Conservation (phyloP, 2,888 invertebrate species). For the Microctonus aethiopoides region DNA sequence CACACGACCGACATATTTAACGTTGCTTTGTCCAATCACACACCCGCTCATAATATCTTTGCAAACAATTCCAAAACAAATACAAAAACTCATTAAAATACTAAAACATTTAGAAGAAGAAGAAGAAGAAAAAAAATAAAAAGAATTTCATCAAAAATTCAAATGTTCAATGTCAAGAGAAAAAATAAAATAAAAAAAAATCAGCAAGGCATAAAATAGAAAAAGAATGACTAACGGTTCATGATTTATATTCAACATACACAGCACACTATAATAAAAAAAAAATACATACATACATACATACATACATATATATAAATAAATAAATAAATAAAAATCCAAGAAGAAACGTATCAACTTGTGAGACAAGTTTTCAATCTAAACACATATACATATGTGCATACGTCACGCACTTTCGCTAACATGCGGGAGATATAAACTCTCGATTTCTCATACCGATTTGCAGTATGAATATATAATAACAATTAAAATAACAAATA, state of each 20-base stretch:
- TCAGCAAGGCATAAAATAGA: not conserved
- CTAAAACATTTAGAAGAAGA: not conserved
- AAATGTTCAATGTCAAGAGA: not conserved
- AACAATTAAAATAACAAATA: too few species aligned
- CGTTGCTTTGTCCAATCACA: constrained; percentile 39
- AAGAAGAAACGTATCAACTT: not conserved
- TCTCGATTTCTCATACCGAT: constrained; percentile 12
- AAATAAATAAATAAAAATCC: too few species aligned
- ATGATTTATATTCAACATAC: not conserved
- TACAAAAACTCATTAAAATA: not conserved
- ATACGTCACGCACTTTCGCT: not conserved
- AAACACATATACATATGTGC: not conserved
- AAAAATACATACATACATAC: not conserved
- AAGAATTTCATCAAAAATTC: not conserved
- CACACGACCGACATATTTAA: constrained; percentile 58
- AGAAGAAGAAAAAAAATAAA: not conserved
- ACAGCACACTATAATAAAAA: too few species aligned
- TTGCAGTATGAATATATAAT: not conserved
- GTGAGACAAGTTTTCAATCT: constrained; percentile 18
- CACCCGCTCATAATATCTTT: constrained; percentile 24
- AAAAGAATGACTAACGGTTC: constrained; percentile 9
- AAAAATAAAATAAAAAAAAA: not conserved
- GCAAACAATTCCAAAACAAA: constrained; percentile 43
- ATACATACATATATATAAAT: too few species aligned
- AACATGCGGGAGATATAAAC: not conserved